phyloP scores from a whole-genome alignment of 1,140 invertebrate species.

The Eufriesea mexicana region DNA sequence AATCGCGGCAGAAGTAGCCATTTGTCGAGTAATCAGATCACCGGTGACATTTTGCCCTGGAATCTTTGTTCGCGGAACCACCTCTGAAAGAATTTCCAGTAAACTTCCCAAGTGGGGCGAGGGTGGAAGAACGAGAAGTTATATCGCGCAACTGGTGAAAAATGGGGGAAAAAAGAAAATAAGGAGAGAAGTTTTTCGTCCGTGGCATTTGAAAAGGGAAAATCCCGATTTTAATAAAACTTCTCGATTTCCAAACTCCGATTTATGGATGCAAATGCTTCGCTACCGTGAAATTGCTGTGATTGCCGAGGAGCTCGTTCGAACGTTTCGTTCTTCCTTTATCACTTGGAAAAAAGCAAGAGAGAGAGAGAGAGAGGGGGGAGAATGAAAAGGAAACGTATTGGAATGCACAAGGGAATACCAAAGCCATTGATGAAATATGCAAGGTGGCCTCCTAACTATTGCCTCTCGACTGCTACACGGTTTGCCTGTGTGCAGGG shows the following conservation, averaged over 20 bases:
- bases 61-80: background rate
- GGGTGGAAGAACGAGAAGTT: background rate
- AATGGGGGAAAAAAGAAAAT: background rate
- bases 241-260: background rate
- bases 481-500: background rate
- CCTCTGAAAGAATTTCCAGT: background rate
- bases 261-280: constrained; percentile 10
- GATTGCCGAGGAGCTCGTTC: background rate
- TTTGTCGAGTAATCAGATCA: background rate
- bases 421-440: background rate
- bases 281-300: background rate
- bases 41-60: background rate
- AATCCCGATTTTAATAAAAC: constrained; percentile 8
- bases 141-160: too few relatives aligned
- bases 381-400: background rate
- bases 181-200: background rate
- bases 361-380: background rate
- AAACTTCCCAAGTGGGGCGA: background rate
- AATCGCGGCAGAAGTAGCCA: background rate
- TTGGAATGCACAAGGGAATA: background rate
- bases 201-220: background rate
- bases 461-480: background rate
- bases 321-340: background rate
- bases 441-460: background rate
- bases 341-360: too few relatives aligned